Conservation (phyloP, 2,113 vertebrate genomes). For the Eulemur macaco region DNA sequence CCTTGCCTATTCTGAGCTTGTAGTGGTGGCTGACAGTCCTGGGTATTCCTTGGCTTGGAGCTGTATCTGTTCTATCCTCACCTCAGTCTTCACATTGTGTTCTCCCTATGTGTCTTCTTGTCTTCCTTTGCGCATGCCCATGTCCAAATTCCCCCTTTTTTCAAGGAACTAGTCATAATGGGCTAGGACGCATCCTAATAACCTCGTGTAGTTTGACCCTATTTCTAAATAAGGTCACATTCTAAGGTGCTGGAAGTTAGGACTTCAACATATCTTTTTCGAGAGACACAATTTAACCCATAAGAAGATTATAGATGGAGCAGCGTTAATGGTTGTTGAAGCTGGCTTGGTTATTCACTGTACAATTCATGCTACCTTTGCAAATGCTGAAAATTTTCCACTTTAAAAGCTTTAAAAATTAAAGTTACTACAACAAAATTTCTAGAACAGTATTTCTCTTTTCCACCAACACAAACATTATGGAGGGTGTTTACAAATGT, state of each 20-base stretch:
- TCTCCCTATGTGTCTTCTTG: background rate
- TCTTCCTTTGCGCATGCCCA: background rate
- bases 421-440: background rate
- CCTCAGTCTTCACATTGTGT: background rate
- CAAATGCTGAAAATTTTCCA: background rate
- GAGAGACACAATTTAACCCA: background rate
- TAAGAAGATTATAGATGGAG: background rate
- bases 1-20: background rate
- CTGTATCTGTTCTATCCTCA: background rate
- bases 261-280: background rate
- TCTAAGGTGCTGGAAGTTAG: background rate
- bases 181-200: background rate
- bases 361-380: background rate
- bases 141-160: background rate
- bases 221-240: background rate
- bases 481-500: background rate
- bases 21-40: background rate
- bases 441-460: background rate
- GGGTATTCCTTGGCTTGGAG: background rate
- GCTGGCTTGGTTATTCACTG: background rate
- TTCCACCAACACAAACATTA: background rate
- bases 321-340: background rate
- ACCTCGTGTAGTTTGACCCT: background rate
- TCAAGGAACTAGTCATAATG: background rate
- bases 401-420: background rate